phyloP scores from a whole-genome alignment of 1,140 invertebrate species.

The Notospermus geniculatus region DNA sequence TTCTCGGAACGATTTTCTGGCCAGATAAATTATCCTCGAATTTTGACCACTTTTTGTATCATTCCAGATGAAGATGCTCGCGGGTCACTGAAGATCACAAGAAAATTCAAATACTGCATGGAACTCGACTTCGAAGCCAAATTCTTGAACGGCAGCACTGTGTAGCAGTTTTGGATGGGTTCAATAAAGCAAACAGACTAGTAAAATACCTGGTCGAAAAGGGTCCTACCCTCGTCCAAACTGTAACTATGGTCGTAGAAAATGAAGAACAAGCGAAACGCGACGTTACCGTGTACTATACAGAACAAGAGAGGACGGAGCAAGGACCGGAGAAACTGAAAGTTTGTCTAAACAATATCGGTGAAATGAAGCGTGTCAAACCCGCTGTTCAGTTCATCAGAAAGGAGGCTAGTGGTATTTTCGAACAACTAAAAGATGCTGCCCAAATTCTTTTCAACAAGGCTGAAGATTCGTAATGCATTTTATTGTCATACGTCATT shows the following conservation, averaged over 20 bases:
- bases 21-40: too few species aligned
- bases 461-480: too few species aligned
- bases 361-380: background rate
- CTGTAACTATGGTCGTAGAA: background rate
- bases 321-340: slow-evolving; percentile 6
- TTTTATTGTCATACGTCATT: too few species aligned
- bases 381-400: background rate
- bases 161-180: background rate
- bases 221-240: slow-evolving; percentile 3
- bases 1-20: too few species aligned
- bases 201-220: background rate
- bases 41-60: too few species aligned
- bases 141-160: background rate
- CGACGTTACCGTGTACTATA: background rate
- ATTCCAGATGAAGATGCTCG: too few species aligned
- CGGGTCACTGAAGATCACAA: background rate
- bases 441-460: background rate
- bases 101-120: slow-evolving; percentile 5
- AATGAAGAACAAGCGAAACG: background rate
- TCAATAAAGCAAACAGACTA: background rate
- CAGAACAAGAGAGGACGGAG: background rate
- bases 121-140: background rate
- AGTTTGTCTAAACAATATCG: background rate
- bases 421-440: background rate
- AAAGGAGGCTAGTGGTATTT: background rate